Evolutionary conservation across 2,113 vertebrate genomes (phyloP), one percentile per base, ranked within the genome.

Genomic region (Oncorhynchus clarkii): DNA sequence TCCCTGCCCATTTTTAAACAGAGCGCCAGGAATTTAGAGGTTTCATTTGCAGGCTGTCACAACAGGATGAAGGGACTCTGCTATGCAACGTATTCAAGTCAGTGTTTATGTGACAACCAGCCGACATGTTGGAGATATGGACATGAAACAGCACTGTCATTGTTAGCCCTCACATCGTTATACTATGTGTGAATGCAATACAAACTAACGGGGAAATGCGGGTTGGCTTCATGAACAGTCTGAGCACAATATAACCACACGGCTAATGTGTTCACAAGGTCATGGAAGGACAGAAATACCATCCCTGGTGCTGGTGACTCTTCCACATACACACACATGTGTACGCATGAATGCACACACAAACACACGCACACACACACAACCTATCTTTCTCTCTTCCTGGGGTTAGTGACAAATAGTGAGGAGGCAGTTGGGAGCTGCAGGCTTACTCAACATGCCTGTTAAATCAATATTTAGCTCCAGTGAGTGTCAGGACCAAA

Each of bases 401-500:
- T 16, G 24, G 64, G 72, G 18, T 26, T 81, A 72, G 12, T 70
- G 71, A 67, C 51, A 78, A 77, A 79, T 68, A 49, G 39, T 39
- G 27, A 51, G 14, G 68, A 49, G 71, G 70, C 67, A 16, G 59
- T 22, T 64, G 67, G 78, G 26, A 48, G 71, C 9, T 54, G 48
- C 54, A 29, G 71, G 29, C 27, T 39, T 22, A 27, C 49, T 59
- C 51, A 29, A 60, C 71, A 72, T 31, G 24, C 26, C 24, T 59
- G 16, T 31, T 57, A n/a, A 74, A 88, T 90, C 87, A 78, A 85
- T 88, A 83, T 77, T 86, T 86, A 82, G 74, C 81, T 73, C 31
- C 75, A 84, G 71, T 77, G 84, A 78, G 71, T 73, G 67, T 64
- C 27, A 84, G 48, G 78, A 70, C 26, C 57, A 67, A 79, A 82